Evolutionary conservation across 2,113 vertebrate species (phyloP).

Genomic region (Hypomesus transpacificus): DNA sequence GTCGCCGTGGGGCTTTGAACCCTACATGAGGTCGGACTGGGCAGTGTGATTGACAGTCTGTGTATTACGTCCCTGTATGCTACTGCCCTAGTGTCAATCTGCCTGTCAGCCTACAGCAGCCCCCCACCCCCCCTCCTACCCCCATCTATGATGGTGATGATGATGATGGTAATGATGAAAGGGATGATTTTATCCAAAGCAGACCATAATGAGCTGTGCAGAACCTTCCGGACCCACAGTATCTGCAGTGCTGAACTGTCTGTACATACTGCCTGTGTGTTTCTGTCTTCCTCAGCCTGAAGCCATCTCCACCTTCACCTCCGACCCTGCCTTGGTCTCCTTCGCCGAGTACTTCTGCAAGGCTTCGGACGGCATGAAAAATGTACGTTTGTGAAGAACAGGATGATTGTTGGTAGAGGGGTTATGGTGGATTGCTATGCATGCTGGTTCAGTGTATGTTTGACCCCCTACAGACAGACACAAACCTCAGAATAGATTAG

Average conservation of each 20-base stretch:
- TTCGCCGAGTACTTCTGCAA: constrained; percentile 97
- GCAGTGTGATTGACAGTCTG: not conserved
- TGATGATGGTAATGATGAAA: no score
- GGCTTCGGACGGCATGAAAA: constrained; percentile 78
- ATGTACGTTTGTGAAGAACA: constrained; percentile 58
- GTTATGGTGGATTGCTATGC: no score
- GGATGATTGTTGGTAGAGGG: no score
- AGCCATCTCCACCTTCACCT: constrained; percentile 93
- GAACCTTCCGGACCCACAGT: not conserved
- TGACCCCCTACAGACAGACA: no score
- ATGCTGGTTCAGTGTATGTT: no score
- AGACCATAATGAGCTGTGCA: no score
- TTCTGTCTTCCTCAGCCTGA: constrained; percentile 76
- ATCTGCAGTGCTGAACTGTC: not conserved
- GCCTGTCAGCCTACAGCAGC: not conserved
- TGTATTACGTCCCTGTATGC: not conserved
- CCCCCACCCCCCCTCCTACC: no score
- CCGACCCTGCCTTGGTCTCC: constrained; percentile 89
- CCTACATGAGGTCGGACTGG: no score
- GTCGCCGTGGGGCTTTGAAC: no score
- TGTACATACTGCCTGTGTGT: not conserved
- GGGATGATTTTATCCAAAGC: no score
- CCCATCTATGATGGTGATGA: no score
- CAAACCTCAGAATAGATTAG: no score
- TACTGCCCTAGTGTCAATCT: not conserved